phyloP scores from a whole-genome alignment of 2,888 invertebrate genomes.

The Oligia fasciuncula region DNA sequence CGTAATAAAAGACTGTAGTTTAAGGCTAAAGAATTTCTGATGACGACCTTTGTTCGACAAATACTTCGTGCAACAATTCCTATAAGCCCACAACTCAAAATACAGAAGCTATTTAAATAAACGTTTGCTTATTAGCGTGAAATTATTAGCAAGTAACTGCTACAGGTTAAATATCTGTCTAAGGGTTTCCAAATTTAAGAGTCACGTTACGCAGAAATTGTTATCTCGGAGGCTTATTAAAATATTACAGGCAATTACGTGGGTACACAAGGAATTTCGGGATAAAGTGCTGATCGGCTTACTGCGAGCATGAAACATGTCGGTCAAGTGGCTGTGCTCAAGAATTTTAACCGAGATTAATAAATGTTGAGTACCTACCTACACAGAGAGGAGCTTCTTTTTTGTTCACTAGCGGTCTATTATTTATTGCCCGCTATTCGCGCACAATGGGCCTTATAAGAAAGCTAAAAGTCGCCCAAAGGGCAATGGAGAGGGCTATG shows the following conservation, averaged over 20 bases:
- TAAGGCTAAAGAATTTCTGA: slow-evolving; percentile 11
- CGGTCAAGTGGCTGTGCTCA: slow-evolving; percentile 54
- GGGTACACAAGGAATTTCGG: slow-evolving; percentile 38
- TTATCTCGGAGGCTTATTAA: slow-evolving; percentile 57
- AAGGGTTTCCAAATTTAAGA: slow-evolving; percentile 31
- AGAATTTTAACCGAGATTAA: slow-evolving; percentile 60
- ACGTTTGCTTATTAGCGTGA: slow-evolving; percentile 15
- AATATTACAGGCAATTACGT: slow-evolving; percentile 60
- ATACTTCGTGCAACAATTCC: slow-evolving; percentile 19
- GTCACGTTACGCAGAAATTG: slow-evolving; percentile 47
- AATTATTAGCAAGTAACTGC: slow-evolving; percentile 29
- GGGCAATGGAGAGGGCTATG: no score
- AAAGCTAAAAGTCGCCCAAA: no score
- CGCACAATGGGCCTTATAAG: no score
- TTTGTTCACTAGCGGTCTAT: slow-evolving; percentile 39
- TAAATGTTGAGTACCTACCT: slow-evolving; percentile 40
- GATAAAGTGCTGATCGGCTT: slow-evolving; percentile 55
- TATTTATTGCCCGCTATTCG: slow-evolving; percentile 35
- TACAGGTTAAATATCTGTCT: slow-evolving; percentile 38
- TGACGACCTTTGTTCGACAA: slow-evolving; percentile 33
- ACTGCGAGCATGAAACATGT: slow-evolving; percentile 51
- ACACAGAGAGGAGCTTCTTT: slow-evolving; percentile 39
- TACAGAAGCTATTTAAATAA: slow-evolving; percentile 14
- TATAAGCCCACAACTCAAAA: slow-evolving; percentile 13
- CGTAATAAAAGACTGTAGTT: slow-evolving; percentile 9